These are phyloP conservation scores for Agelas oroides DNA, from an alignment of 37 sponge, comb jelly and placozoan genomes.

Conservation along the genomic window DNA sequence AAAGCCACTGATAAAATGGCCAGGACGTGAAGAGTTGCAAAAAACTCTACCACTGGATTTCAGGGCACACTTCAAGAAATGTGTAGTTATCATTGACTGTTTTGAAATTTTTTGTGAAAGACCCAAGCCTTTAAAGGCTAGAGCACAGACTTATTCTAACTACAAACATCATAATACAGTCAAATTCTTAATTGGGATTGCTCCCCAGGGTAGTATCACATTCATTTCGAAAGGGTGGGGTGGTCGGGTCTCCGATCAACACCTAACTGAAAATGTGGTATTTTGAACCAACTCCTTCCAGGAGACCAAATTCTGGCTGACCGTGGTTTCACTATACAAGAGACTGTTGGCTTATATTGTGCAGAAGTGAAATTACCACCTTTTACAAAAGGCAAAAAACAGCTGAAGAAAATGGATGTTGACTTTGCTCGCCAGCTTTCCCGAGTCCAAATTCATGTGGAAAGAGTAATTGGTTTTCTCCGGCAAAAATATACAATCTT, in stretches of 20 bases:
- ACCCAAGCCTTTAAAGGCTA: conserved; percentile 36
- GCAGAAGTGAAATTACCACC: conserved; percentile 60
- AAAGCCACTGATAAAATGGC: conserved; percentile 54
- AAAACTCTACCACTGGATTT: conserved; percentile 72
- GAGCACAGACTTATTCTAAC: conserved; percentile 60
- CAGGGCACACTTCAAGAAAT: conserved; percentile 22
- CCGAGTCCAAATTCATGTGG: conserved; percentile 73
- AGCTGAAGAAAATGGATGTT: conserved; percentile 51
- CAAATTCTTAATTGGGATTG: conserved; percentile 52
- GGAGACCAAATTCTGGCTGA: too few species aligned
- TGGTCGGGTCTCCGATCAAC: conserved; percentile 63
- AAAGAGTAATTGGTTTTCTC: conserved; percentile 69
- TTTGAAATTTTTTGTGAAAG: conserved; percentile 65
- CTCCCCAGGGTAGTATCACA: conserved; percentile 41
- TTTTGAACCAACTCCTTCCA: conserved; percentile 36
- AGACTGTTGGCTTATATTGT: conserved; percentile 46
- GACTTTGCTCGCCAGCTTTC: conserved; percentile 51
- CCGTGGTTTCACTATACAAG: conserved; percentile 67
- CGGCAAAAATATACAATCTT: conserved; percentile 63
- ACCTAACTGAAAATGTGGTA: conserved; percentile 67
- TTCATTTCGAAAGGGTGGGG: conserved; percentile 75
- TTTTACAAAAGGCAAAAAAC: conserved; percentile 74
- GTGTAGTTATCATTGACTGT: too few species aligned
- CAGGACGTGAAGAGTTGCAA: too few species aligned
- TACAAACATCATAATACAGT: conserved; percentile 56